These are phyloP conservation scores for Eupeodes corollae DNA, from an alignment of 1,140 invertebrate genomes.

Conservation along the genomic window DNA sequence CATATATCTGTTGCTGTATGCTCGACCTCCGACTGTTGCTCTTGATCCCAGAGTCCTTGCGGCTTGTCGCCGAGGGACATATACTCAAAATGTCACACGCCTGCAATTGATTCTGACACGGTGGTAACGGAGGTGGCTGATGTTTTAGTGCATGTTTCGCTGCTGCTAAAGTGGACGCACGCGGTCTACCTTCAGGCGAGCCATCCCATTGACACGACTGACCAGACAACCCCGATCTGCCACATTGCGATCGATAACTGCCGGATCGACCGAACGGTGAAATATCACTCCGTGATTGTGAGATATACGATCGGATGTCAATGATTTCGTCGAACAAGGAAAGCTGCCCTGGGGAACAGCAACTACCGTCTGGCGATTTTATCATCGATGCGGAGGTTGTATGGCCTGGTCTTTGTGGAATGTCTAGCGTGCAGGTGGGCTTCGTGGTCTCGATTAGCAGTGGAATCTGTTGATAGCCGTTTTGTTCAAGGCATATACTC, in stretches of 20 bases:
- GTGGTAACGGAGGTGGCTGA: neutral
- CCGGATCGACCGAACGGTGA: conserved; percentile 48
- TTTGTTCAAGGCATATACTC: conserved; percentile 25
- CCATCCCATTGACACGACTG: conserved; percentile 19
- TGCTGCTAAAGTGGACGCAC: conserved; percentile 42
- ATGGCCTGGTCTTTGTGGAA: conserved; percentile 18
- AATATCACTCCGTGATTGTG: conserved; percentile 54
- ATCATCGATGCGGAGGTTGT: conserved; percentile 13
- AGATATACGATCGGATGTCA: conserved; percentile 54
- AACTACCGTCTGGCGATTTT: conserved; percentile 13
- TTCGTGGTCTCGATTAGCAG: conserved; percentile 47
- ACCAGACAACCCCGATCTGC: conserved; percentile 32
- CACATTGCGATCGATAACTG: conserved; percentile 52
- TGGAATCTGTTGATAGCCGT: conserved; percentile 50
- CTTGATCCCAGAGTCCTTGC: conserved; percentile 77
- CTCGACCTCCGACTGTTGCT: conserved; percentile 73
- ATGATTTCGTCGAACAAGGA: conserved; percentile 44
- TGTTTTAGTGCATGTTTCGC: neutral
- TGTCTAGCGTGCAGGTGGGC: conserved; percentile 20
- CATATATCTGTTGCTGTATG: conserved; percentile 66
- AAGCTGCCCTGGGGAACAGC: conserved; percentile 30
- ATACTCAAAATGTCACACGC: conserved; percentile 54
- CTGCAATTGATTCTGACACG: conserved; percentile 25
- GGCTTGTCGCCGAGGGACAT: conserved; percentile 62
- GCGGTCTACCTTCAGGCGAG: conserved; percentile 42